Conservation (phyloP, 2,113 vertebrate genomes). For the Phalacrocorax carbo region DNA sequence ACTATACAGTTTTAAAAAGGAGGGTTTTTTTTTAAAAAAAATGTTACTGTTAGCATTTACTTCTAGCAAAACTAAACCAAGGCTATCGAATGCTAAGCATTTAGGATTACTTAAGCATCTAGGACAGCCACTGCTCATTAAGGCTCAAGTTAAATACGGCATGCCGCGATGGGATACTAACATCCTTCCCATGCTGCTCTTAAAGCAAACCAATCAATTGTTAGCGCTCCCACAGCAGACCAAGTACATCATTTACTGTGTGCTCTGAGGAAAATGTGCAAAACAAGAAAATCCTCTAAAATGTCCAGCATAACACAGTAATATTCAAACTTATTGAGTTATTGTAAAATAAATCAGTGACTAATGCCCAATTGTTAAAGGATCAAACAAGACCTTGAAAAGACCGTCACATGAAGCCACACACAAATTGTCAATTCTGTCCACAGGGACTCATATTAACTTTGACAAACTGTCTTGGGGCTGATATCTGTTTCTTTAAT, state of each 20-base stretch:
- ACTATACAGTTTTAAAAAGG: background rate
- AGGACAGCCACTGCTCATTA: slow-evolving; percentile 56
- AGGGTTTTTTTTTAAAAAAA: background rate
- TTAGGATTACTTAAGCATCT: slow-evolving; percentile 34
- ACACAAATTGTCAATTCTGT: slow-evolving; percentile 72
- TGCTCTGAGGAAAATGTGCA: slow-evolving; percentile 50
- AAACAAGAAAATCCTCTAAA: slow-evolving; percentile 56
- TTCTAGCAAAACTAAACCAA: background rate
- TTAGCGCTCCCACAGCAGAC: slow-evolving; percentile 51
- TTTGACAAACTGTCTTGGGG: slow-evolving; percentile 81
- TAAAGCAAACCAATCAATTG: slow-evolving; percentile 64
- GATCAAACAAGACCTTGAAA: slow-evolving; percentile 73
- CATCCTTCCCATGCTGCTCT: slow-evolving; percentile 59
- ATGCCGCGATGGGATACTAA: slow-evolving; percentile 41
- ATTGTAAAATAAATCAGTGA: slow-evolving; percentile 74
- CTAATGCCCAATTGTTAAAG: slow-evolving; percentile 74
- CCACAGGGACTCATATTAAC: slow-evolving; percentile 75
- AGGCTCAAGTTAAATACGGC: slow-evolving; percentile 61
- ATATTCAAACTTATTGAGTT: slow-evolving; percentile 62
- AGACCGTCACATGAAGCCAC: slow-evolving; percentile 61
- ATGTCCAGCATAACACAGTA: slow-evolving; percentile 45
- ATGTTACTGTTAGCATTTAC: background rate
- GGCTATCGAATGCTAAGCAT: background rate
- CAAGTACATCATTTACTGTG: slow-evolving; percentile 37
- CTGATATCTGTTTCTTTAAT: slow-evolving; percentile 81